Base-by-base conservation (phyloP, 2,113 vertebrate genomes). In the Sclerurus mexicanus region DNA sequence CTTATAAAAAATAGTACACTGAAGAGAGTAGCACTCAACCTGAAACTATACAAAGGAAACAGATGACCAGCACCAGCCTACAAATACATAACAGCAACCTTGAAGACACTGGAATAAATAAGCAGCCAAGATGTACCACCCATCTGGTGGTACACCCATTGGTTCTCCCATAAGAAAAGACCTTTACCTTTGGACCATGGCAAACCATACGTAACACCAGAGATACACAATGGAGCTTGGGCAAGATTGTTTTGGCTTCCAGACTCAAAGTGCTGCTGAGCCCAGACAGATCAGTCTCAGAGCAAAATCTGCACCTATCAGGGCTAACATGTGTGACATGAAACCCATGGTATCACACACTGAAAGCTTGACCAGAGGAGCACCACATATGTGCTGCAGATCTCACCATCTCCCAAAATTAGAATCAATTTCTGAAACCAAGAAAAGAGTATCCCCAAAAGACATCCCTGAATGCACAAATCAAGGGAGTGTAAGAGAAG, bases 201-300 rank as follows among this genome's bases (percentile, higher is more conserved):
- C 66, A 78, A 81, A 42, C 7, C 18, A 52, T 3, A 18, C 3
- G 17, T 23, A 69, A 50, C 19, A 79, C 15, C 40, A 72, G 40
- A 76, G 31, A 33, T 30, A 59, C 7, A 30, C 13, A 76, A 13
- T 6, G 21, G 30, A 50, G 17, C 11, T 22, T 35, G 13, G 12
- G 15, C 50, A 69, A 66, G n/a, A 77, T 22, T 7, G 6, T 21
- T 73, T 60, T 59, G 35, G 20, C 27, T 80, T 87, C 35, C n/a
- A 60, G 18, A 40, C 8, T 8, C 0, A 0, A 81, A 46, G 3
- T 42, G 46, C 23, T 62, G 27, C 37, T 66, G 11, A 62, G 6
- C 2, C 13, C 10, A 30, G 24, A 20, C 14, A 52, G 21, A 10
- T 82, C 40, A 71, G 42, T 27, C 30, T 71, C 37, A 44, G 23